Conservation (phyloP, 1,140 invertebrate genomes). For the Harpegnathos saltator region DNA sequence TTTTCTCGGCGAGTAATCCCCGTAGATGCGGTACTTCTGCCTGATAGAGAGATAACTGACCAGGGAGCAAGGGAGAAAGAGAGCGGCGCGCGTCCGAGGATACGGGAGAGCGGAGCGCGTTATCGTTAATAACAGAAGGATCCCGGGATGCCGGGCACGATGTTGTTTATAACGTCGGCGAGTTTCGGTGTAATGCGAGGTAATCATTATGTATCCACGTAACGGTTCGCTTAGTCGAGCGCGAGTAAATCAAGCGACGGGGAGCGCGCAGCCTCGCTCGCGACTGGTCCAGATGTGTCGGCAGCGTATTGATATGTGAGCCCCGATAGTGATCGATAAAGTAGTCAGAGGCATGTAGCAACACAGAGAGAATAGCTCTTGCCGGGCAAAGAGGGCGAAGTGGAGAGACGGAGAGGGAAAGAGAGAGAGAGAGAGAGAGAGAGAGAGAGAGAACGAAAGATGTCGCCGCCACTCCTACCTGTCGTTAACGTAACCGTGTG, state of each 20-base stretch:
- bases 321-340: slow-evolving; percentile 69
- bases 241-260: slow-evolving; percentile 60
- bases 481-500: slow-evolving; percentile 3
- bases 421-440: neutral
- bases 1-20: slow-evolving; percentile 28
- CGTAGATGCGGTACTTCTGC: slow-evolving; percentile 9
- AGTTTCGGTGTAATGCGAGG: slow-evolving; percentile 54
- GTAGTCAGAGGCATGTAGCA: slow-evolving; percentile 46
- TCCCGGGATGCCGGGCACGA: slow-evolving; percentile 4
- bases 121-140: slow-evolving; percentile 56
- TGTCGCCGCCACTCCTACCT: slow-evolving; percentile 39
- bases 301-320: slow-evolving; percentile 45
- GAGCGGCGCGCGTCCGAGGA: neutral
- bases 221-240: slow-evolving; percentile 66
- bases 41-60: slow-evolving; percentile 54
- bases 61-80: slow-evolving; percentile 13
- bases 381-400: too few relatives aligned
- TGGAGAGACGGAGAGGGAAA: neutral
- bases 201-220: slow-evolving; percentile 56
- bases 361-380: slow-evolving; percentile 39
- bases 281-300: slow-evolving; percentile 69
- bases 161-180: slow-evolving; percentile 51
- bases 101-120: slow-evolving; percentile 17
- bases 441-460: neutral
- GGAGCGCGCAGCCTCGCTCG: slow-evolving; percentile 42